Base-by-base conservation (phyloP, 2,888 invertebrate genomes). In the Panorpa germanica region DNA sequence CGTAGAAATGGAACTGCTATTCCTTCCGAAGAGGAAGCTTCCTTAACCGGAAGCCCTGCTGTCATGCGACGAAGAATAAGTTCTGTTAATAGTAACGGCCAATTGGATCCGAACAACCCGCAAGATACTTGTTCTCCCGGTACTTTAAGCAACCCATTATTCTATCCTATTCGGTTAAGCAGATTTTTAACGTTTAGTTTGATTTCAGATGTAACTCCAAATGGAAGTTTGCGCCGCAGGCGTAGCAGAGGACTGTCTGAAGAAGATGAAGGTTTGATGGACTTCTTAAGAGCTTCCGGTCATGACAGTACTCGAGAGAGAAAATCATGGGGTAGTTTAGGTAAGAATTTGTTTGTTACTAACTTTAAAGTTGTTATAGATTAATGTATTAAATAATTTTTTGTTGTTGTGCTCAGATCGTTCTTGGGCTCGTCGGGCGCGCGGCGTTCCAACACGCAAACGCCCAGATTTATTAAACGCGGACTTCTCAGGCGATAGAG, bases 231-330 rank as follows among this genome's bases (percentile, higher is more conserved):
- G 21, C 63, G 86, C 12, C 63, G 86, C 19, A 63, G 86, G 25
- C 63, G 83, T 41, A 76, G 85, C 45, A 67, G 83, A 17, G 74
- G 82, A 11, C 70, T 82, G 0, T 74, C 74, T 4, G 82, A 77
- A 46, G 80, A 78, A 43, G 80, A 85, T 45, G 86, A 86, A 41
- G 73, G 74, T 4, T 52, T 88, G n/a, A 74, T 88, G 70, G 82
- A 83, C 48, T 85, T 82, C 48, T 56, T 88, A 30, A 57, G 82
- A 32, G 70, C 73, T 26, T 72, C 81, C 4, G 80, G 78, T 1
- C 76, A 77, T 33, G 73, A 73, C 35, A 77, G 69, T 36, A 61
- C 57, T 34, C 57, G 82, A 22, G 85, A 82, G 45, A 58, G 85
- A 27, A 78, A 77, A 45, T 74, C 77, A 6, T 83, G 82, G 70